phyloP scores from a whole-genome alignment of 2,797 vertebrate species.

The Scyliorhinus canicula region DNA sequence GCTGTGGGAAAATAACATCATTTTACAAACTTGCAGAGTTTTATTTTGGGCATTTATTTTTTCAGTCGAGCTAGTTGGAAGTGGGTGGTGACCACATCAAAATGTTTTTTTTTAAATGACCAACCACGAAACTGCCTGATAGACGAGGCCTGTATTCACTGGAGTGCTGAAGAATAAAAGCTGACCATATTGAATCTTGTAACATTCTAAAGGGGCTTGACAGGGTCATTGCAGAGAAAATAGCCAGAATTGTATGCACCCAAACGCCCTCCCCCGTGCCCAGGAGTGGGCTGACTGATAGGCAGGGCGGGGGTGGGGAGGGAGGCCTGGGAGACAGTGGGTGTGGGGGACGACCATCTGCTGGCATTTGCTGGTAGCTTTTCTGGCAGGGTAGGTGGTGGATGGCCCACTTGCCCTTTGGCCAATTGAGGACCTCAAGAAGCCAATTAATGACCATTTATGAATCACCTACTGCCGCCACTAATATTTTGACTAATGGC shows the following conservation, averaged over 20 bases:
- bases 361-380: background rate
- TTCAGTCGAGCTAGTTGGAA: background rate
- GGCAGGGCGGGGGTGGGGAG: too few relatives aligned
- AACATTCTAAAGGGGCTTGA: background rate
- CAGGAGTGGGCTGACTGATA: background rate
- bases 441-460: too few relatives aligned
- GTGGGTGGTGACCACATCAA: background rate
- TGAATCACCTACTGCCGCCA: too few relatives aligned
- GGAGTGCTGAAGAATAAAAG: background rate
- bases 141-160: background rate
- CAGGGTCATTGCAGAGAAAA: background rate
- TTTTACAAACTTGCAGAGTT: background rate
- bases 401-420: too few relatives aligned
- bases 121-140: background rate
- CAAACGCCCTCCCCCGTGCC: too few relatives aligned
- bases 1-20: background rate
- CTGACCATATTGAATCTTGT: background rate
- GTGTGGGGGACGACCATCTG: too few relatives aligned
- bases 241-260: background rate
- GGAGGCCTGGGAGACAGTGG: too few relatives aligned
- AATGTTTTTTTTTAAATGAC: background rate
- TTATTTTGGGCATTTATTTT: background rate
- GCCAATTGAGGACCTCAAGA: too few relatives aligned
- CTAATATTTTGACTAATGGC: too few relatives aligned
- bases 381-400: too few relatives aligned